Conservation (phyloP, 2,888 invertebrate genomes). For the Lepidocyrtinus sp. region DNA sequence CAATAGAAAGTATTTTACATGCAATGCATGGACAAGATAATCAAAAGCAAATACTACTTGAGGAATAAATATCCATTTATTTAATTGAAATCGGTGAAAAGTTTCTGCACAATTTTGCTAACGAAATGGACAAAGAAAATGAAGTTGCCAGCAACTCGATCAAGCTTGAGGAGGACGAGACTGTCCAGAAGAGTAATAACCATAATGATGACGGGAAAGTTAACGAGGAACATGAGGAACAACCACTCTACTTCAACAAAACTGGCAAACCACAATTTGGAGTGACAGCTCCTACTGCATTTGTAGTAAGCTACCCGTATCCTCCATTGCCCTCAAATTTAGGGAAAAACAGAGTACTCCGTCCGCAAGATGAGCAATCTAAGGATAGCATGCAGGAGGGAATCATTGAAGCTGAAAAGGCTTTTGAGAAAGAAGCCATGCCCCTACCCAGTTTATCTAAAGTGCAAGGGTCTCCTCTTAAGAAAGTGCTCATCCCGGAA, state of each 20-base stretch:
- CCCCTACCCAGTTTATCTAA: conserved; percentile 32
- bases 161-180: no score
- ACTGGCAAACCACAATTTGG: conserved; percentile 57
- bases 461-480: conserved; percentile 30
- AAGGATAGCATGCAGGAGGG: conserved; percentile 32
- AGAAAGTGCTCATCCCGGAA: conserved; percentile 53
- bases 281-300: conserved; percentile 57
- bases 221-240: not conserved
- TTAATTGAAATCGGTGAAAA: not conserved
- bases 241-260: conserved; percentile 57
- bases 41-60: no score
- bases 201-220: not conserved
- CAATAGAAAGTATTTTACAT: no score
- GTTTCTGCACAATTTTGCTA: not conserved
- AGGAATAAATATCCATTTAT: no score
- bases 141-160: not conserved
- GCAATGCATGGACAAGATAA: no score
- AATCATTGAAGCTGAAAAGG: conserved; percentile 37
- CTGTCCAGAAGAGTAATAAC: not conserved
- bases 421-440: conserved; percentile 41
- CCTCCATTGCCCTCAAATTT: conserved; percentile 67
- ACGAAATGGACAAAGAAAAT: not conserved
- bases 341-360: conserved; percentile 64
- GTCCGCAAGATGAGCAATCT: conserved; percentile 38
- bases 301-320: conserved; percentile 62